These are phyloP conservation scores for Perodicticus potto DNA, from an alignment of 2,797 vertebrate species.

Conservation along the genomic window DNA sequence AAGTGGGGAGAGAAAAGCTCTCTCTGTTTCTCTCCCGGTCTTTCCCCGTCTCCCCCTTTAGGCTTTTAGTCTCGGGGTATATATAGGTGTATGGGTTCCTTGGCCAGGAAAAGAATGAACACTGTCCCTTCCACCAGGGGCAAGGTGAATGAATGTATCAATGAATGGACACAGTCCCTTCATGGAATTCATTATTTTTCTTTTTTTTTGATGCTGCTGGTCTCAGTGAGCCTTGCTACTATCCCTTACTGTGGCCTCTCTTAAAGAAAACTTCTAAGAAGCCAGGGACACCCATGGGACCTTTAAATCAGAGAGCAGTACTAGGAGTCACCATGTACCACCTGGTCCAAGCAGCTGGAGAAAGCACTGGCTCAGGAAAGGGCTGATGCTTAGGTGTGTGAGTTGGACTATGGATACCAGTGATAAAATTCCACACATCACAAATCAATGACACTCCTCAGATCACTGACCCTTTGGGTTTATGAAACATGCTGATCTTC, in stretches of 20 bases:
- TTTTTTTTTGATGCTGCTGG: not conserved
- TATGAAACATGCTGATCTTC: not conserved
- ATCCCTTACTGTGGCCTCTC: not conserved
- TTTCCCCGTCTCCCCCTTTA: too few relatives aligned
- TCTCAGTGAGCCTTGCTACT: not conserved
- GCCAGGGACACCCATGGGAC: not conserved
- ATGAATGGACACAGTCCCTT: too few relatives aligned
- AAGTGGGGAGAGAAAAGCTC: too few relatives aligned
- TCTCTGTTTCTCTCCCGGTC: too few relatives aligned
- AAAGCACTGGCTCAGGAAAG: not conserved
- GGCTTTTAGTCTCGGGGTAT: too few relatives aligned
- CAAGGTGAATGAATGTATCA: too few relatives aligned
- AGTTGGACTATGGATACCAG: not conserved
- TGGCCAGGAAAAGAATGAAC: too few relatives aligned
- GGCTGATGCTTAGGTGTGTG: not conserved
- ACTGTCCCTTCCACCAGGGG: too few relatives aligned
- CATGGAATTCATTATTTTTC: too few relatives aligned
- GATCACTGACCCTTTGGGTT: not conserved
- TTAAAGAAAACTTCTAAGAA: slow-evolving; percentile 54
- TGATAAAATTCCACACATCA: not conserved
- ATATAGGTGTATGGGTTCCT: too few relatives aligned
- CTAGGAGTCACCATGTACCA: not conserved
- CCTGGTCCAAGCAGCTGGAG: not conserved
- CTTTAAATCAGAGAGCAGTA: not conserved
- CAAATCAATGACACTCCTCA: not conserved